Evolutionary conservation across 2,888 invertebrate genomes (phyloP), one percentile per base, ranked within the genome.

Genomic region (Drosophila tripunctata): DNA sequence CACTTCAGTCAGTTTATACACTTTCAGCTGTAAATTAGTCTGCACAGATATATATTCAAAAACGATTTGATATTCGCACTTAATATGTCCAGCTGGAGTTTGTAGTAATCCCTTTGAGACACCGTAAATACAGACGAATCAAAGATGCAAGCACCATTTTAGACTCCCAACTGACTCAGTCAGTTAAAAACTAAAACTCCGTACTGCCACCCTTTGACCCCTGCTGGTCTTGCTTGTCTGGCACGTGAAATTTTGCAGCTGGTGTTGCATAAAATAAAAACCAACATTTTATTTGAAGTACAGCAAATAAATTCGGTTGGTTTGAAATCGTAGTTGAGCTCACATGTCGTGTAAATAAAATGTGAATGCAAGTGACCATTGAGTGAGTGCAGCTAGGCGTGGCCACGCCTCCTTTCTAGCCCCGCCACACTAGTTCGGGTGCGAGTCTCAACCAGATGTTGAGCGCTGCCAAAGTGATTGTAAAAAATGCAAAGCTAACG

Each of bases 281-380:
- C 68, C 51, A 80, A 70, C 78, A 82, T 76, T 87, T 82, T 80
- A 88, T 87, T 80, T 74, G 57, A 76, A 74, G 74, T 68, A 52
- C 55, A 66, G 78, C 71, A 82, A 82, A 87, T 88, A 88, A 82
- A 88, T 77, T 68, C 81, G 65, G 55, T 72, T 55, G 52, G 78
- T 47, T n/a, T 63, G 45, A 65, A 82, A 83, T 75, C 82, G 86
- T 85, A 71, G 76, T 63, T 51, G 55, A 44, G 60, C 64, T 72
- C 84, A 83, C 88, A 79, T 83, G 84, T 86, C 88, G 83, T 86
- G 87, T 79, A 86, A 75, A 81, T 81, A 81, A 66, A 88, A 82
- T 75, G 83, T 62, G 73, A 80, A 55, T 67, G 64, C 77, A 76
- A 87, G 67, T 80, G 88, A 84, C 85, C 87, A 77, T 78, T 76